phyloP scores from a whole-genome alignment of 2,888 invertebrate genomes.

The Parelbella ahira region DNA sequence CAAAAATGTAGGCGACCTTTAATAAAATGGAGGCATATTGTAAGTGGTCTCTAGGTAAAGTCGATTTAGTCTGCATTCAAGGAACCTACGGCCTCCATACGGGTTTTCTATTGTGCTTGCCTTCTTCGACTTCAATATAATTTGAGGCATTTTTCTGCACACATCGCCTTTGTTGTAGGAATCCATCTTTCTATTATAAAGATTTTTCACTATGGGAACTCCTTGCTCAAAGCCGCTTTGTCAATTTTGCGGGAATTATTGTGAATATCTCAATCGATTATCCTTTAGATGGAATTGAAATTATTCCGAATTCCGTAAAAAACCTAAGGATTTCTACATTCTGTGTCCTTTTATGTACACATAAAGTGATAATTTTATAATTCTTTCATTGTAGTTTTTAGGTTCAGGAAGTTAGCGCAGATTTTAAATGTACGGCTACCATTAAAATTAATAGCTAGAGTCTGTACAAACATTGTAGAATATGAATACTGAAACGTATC shows the following conservation, averaged over 20 bases:
- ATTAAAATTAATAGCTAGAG: too few relatives aligned
- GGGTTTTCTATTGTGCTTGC: constrained; percentile 52
- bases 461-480: too few relatives aligned
- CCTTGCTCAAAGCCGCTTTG: constrained; percentile 15
- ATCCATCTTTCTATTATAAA: constrained; percentile 33
- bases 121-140: constrained; percentile 63
- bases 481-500: too few relatives aligned
- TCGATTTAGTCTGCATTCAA: constrained; percentile 57
- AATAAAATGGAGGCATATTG: constrained; percentile 54
- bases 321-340: too few relatives aligned
- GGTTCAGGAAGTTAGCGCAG: too few relatives aligned
- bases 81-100: constrained; percentile 43
- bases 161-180: constrained; percentile 40
- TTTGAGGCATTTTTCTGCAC: constrained; percentile 55
- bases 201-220: constrained; percentile 25
- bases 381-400: too few relatives aligned
- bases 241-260: constrained; percentile 17
- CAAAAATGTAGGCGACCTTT: constrained; percentile 43
- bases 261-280: constrained; percentile 10
- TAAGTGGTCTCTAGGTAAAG: constrained; percentile 48
- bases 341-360: too few relatives aligned
- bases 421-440: too few relatives aligned
- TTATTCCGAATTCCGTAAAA: neutral
- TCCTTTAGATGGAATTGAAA: constrained; percentile 5
- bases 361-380: too few relatives aligned